Conservation (phyloP, 2,113 vertebrate species). For the Peromyscus leucopus region DNA sequence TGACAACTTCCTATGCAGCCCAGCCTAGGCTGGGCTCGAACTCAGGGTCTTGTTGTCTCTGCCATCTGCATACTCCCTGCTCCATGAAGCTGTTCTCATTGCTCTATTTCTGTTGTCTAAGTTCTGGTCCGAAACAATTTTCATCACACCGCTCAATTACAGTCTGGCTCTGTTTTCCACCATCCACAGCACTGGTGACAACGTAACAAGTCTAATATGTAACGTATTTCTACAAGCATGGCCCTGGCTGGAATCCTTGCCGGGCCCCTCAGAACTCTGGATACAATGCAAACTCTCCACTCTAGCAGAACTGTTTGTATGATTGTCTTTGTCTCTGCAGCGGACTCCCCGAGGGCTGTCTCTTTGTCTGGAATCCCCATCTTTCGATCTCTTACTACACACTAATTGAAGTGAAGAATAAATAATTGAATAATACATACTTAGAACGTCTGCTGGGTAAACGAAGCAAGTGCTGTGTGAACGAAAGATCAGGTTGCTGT, state of each 20-base stretch:
- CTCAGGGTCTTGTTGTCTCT: background rate
- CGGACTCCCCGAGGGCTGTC: background rate
- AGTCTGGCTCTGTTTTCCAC: background rate
- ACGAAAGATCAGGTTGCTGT: background rate
- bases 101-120: background rate
- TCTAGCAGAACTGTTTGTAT: background rate
- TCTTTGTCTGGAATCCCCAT: background rate
- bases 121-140: background rate
- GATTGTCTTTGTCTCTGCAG: background rate
- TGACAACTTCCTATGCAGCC: background rate
- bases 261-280: background rate
- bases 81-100: background rate
- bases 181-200: background rate
- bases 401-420: background rate
- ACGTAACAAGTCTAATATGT: background rate
- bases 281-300: background rate
- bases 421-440: background rate
- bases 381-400: background rate
- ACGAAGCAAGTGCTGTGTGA: background rate
- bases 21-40: background rate
- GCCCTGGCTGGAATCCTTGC: background rate
- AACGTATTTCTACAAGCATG: slow-evolving; percentile 12
- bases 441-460: slow-evolving; percentile 4
- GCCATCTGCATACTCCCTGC: background rate
- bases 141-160: background rate